These are phyloP conservation scores for Erinaceus europaeus DNA, from an alignment of 2,113 vertebrate species.

Conservation along the genomic window DNA sequence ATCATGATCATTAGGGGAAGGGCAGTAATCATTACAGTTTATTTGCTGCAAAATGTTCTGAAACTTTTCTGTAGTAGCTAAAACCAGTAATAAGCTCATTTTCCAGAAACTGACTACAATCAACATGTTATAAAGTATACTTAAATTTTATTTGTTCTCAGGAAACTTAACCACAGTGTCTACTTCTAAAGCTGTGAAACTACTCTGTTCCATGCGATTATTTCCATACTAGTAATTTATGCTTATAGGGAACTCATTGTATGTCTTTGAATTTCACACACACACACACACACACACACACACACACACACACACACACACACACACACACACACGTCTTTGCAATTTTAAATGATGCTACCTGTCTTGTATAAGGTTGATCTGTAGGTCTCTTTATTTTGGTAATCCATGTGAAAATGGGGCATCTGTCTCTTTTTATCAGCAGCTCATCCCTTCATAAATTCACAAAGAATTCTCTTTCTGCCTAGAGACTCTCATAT, in stretches of 20 bases:
- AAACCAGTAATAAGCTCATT: conserved; percentile 31
- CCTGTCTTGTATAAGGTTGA: not conserved
- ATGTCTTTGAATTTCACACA: not conserved
- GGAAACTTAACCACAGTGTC: not conserved
- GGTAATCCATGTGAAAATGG: conserved; percentile 11
- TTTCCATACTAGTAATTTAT: conserved; percentile 8
- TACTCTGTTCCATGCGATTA: conserved; percentile 37
- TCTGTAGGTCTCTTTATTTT: not conserved
- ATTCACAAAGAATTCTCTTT: not conserved
- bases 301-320: no score
- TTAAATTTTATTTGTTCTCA: conserved; percentile 44
- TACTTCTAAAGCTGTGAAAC: conserved; percentile 15
- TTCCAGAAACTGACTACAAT: conserved; percentile 38
- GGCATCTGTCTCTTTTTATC: not conserved
- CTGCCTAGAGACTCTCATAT: not conserved
- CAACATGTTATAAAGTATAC: conserved; percentile 51
- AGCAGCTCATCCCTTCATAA: not conserved
- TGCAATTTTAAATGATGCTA: not conserved
- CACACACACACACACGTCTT: no score
- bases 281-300: no score
- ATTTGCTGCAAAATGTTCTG: conserved; percentile 71
- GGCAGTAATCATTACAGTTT: conserved; percentile 76
- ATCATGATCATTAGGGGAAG: conserved; percentile 54
- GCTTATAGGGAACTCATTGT: not conserved
- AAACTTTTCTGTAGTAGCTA: conserved; percentile 64